Base-by-base conservation (phyloP, 2,113 vertebrate genomes). In the Sceloporus tristichus region DNA sequence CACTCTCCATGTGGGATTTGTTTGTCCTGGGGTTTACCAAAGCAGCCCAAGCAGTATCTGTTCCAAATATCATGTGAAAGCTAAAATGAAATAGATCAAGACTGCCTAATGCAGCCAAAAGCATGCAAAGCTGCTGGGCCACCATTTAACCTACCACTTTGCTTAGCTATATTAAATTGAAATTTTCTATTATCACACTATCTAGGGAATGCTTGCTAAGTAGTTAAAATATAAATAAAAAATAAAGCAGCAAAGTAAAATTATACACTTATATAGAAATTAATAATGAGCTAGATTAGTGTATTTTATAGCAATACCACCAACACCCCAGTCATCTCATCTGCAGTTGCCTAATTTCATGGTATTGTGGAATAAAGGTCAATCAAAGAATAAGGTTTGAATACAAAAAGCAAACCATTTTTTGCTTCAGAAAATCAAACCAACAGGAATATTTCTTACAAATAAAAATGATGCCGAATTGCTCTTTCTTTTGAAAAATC, bases 381-480 rank as follows among this genome's bases (percentile, higher is more conserved):
- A 62, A 6, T 9, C 90, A 78, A 0, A 79, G 40, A 78, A 42
- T 27, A 29, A 89, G 85, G 13, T 82, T 85, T 65, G 0, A 27
- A 1, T 4, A 56, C 42, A 74, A 18, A 56, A 89, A 88, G 65
- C 1, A 82, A 71, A 0, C n/a, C 27, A 18, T 62, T 81, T 81
- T 74, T 75, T 66, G 25, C 40, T 85, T 79, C 9, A 92, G 87
- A 82, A 34, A 85, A 80, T 56, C 1, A 40, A 87, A 90, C 8
- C 59, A 87, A 73, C 16, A 65, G 0, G 70, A 89, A 89, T 59
- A 82, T 16, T 0, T 1, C 10, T 42, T 81, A 71, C 89, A 91
- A 88, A 90, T 18, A 73, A 90, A 89, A 88, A 54, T 66, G 53
- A 73, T 7, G 34, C 7, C 75, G 38, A 82, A 23, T 76, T 84